phyloP scores from a whole-genome alignment of 2,113 vertebrate species.

The Xiphorhynchus elegans region DNA sequence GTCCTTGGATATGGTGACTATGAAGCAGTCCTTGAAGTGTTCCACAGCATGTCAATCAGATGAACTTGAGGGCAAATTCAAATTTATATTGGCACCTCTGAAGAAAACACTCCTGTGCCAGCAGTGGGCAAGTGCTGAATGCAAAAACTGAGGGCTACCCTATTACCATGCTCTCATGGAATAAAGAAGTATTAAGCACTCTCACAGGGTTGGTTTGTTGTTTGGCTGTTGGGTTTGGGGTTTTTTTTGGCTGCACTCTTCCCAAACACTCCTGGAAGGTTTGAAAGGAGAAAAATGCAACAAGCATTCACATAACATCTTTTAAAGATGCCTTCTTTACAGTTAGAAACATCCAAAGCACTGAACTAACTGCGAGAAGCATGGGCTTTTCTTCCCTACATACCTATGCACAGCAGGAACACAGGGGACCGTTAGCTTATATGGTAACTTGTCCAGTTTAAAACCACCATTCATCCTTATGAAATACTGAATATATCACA shows the following conservation, averaged over 20 bases:
- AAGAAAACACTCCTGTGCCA: neutral
- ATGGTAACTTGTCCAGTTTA: neutral
- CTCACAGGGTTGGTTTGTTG: neutral
- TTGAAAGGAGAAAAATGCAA: neutral
- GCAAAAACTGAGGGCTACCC: neutral
- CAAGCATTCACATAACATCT: neutral
- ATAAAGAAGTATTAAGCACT: neutral
- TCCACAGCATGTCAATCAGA: neutral
- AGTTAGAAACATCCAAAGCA: neutral
- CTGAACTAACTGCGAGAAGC: neutral
- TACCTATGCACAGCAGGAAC: neutral
- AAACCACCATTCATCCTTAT: neutral
- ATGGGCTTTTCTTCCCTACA: rapidly evolving
- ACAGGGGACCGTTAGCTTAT: neutral
- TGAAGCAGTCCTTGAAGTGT: neutral
- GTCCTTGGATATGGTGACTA: neutral
- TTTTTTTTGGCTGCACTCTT: neutral
- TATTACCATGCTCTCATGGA: neutral
- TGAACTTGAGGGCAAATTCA: neutral
- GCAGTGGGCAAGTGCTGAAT: neutral
- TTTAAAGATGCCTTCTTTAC: neutral
- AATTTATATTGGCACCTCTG: neutral
- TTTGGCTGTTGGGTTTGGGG: neutral
- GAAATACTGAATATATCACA: neutral
- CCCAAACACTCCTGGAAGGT: neutral